These are phyloP conservation scores for Enteromius radiatus DNA, from an alignment of 2,797 vertebrate species.

Conservation along the genomic window DNA sequence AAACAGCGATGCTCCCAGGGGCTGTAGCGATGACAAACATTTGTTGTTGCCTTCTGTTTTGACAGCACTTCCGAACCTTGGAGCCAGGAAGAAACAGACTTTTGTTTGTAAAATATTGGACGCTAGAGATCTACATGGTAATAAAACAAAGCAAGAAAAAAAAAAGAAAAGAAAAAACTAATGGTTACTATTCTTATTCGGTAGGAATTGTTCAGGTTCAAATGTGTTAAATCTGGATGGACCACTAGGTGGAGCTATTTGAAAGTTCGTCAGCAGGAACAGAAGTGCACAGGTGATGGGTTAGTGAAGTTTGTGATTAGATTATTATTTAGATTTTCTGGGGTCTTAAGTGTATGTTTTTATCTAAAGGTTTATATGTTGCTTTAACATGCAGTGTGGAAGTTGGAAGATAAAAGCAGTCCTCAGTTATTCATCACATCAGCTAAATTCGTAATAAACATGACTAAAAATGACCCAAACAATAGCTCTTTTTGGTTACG, in stretches of 20 bases:
- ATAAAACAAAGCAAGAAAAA: conserved; percentile 42
- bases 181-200: conserved; percentile 9
- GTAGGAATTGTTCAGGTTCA: conserved; percentile 19
- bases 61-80: conserved; percentile 61
- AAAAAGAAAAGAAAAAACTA: background rate
- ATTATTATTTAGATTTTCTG: conserved; percentile 35
- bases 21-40: conserved; percentile 73
- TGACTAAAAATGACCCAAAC: background rate
- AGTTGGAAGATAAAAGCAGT: conserved; percentile 52
- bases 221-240: background rate
- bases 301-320: conserved; percentile 38
- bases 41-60: conserved; percentile 74
- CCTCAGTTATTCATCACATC: conserved; percentile 42
- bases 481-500: background rate
- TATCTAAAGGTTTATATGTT: conserved; percentile 32
- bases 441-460: conserved; percentile 29
- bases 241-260: conserved; percentile 75
- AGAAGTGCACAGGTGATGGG: conserved; percentile 47
- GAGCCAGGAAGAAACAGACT: conserved; percentile 39
- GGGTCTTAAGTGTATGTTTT: background rate
- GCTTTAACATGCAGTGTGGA: conserved; percentile 40
- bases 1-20: conserved; percentile 66
- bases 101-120: conserved; percentile 22
- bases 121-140: conserved; percentile 16
- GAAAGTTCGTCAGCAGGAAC: conserved; percentile 39